Percentiles rank a stretch among this genome's conserved stretches.
These are phyloP conservation scores for Chroicocephalus ridibundus DNA, from an alignment of 2,113 vertebrate species.

Conservation along the genomic window DNA sequence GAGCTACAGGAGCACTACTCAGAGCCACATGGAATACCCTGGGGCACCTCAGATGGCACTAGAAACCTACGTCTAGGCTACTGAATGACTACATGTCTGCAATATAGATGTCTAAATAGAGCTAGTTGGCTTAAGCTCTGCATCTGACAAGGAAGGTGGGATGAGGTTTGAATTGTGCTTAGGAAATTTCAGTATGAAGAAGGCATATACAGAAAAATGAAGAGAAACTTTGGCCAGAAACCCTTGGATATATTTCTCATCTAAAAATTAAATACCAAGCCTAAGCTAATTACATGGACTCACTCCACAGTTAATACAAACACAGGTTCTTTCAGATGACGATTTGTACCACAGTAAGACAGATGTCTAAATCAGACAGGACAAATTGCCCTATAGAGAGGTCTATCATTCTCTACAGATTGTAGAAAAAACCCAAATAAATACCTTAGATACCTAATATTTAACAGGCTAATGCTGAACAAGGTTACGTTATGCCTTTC, in stretches of 20 bases:
- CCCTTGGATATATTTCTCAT: neutral
- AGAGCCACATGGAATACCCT: constrained; percentile 34
- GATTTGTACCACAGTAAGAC: neutral
- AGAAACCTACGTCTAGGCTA: neutral
- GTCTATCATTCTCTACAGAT: neutral
- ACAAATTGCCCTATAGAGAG: neutral
- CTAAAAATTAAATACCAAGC: neutral
- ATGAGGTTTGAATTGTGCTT: neutral
- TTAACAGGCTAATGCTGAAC: neutral
- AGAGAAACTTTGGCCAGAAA: neutral
- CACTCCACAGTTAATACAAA: neutral
- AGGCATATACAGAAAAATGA: neutral
- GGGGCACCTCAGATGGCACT: constrained; percentile 23
- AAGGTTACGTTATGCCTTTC: neutral
- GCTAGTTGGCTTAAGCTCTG: neutral
- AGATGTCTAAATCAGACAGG: neutral
- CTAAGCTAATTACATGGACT: neutral
- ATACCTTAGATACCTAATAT: neutral
- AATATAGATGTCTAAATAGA: neutral
- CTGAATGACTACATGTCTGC: neutral
- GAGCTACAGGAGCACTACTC: neutral
- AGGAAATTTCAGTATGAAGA: neutral
- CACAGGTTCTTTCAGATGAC: neutral
- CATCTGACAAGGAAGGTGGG: neutral
- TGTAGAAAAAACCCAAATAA: neutral